Conservation (phyloP, 2,113 vertebrate species). For the Amblyornis subalaris region DNA sequence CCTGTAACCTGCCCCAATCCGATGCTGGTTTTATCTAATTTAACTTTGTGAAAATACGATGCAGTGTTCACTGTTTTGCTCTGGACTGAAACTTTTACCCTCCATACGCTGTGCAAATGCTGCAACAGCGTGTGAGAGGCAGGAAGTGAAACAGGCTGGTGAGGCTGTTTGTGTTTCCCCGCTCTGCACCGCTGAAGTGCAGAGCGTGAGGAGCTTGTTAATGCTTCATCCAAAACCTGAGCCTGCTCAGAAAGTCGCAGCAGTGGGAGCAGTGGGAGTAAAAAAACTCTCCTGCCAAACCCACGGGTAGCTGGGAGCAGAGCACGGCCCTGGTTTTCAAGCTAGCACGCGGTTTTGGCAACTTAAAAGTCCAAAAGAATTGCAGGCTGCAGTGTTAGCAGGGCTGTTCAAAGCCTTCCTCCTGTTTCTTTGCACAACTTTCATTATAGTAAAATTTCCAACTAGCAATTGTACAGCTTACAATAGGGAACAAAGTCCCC, state of each 20-base stretch:
- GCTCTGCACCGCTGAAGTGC: rapidly evolving
- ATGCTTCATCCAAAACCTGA: background rate
- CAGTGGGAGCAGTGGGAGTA: background rate
- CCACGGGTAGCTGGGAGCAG: background rate
- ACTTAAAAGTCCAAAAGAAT: background rate
- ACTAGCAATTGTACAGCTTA: background rate
- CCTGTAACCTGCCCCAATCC: background rate
- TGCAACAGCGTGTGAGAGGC: background rate
- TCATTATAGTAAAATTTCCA: background rate
- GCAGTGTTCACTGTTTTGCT: background rate
- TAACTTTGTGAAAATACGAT: background rate
- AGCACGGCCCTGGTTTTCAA: background rate
- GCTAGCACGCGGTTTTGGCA: background rate
- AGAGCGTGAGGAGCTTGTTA: background rate
- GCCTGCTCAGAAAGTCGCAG: background rate
- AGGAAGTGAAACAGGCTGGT: constrained; percentile 50
- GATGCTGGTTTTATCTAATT: background rate
- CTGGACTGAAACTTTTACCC: background rate
- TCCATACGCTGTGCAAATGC: rapidly evolving
- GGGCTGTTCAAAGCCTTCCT: background rate
- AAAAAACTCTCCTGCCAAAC: background rate
- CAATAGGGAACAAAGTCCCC: constrained; percentile 9
- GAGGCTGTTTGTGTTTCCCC: background rate
- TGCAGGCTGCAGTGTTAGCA: background rate
- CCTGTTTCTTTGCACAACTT: background rate